phyloP scores from a whole-genome alignment of 64 coral and sea anemone species.

The Exaiptasia diaphana region DNA sequence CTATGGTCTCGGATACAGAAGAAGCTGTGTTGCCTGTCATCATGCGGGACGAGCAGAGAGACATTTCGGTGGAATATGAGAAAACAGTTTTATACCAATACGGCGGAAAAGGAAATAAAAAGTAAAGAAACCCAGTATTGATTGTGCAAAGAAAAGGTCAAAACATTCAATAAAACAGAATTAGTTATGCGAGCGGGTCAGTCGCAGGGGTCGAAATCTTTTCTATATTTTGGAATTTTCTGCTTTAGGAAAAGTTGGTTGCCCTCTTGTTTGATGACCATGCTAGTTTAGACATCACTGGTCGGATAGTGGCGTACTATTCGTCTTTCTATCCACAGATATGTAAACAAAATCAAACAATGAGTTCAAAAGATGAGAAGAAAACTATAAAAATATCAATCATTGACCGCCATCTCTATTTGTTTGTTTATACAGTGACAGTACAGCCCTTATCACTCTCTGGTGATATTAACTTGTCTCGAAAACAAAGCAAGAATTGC shows the following conservation, averaged over 20 bases:
- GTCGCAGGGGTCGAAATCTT: no score
- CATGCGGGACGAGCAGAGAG: conserved; percentile 47
- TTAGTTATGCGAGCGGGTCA: no score
- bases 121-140: conserved; percentile 16
- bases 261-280: no score
- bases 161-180: background rate
- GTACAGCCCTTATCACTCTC: conserved; percentile 72
- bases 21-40: conserved; percentile 52
- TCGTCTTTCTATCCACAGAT: conserved; percentile 73
- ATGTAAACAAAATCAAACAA: conserved; percentile 86
- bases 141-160: conserved; percentile 22
- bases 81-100: conserved; percentile 58
- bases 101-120: conserved; percentile 32
- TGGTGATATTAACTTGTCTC: conserved; percentile 85
- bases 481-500: conserved; percentile 82
- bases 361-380: conserved; percentile 86
- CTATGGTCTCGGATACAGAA: conserved; percentile 29
- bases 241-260: no score
- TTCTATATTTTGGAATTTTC: no score
- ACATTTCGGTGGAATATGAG: conserved; percentile 71
- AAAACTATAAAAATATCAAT: conserved; percentile 99
- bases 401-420: conserved; percentile 71
- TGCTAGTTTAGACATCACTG: no score
- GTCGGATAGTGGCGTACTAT: no score
- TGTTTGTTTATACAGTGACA: conserved; percentile 92